A percentile compares a stretch with the other conserved stretches of the same genome.
These are phyloP conservation scores for Pseudococcus longispinus DNA, from an alignment of 2,888 invertebrate genomes.

Conservation along the genomic window DNA sequence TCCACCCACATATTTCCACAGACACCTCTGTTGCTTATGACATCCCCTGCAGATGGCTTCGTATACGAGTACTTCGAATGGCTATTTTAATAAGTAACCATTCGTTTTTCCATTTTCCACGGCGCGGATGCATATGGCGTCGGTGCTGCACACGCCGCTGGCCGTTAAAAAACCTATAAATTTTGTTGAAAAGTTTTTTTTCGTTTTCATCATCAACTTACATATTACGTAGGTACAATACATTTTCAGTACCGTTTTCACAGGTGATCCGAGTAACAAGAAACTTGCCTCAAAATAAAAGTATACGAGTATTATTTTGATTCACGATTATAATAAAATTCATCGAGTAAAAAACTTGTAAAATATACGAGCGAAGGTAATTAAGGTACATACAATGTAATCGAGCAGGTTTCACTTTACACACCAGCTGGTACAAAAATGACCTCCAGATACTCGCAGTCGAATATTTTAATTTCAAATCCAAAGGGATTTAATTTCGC, in stretches of 20 bases:
- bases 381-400: neutral
- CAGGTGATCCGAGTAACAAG: neutral
- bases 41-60: neutral
- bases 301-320: no score
- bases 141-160: no score
- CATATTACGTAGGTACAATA: neutral
- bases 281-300: neutral
- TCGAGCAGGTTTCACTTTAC: neutral
- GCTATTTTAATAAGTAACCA: conserved; percentile 4
- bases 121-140: no score
- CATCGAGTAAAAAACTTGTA: no score
- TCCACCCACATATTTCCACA: neutral
- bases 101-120: conserved; percentile 2
- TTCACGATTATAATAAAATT: neutral
- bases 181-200: neutral
- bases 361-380: no score
- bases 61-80: neutral
- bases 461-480: neutral
- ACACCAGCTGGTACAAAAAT: neutral
- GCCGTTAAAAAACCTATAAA: conserved; percentile 2
- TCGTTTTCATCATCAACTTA: neutral
- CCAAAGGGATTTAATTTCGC: neutral
- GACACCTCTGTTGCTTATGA: neutral
- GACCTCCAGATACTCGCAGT: neutral
- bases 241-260: neutral